Evolutionary conservation across 2,888 invertebrate genomes (phyloP).

Genomic region (Vesta saturnalis): DNA sequence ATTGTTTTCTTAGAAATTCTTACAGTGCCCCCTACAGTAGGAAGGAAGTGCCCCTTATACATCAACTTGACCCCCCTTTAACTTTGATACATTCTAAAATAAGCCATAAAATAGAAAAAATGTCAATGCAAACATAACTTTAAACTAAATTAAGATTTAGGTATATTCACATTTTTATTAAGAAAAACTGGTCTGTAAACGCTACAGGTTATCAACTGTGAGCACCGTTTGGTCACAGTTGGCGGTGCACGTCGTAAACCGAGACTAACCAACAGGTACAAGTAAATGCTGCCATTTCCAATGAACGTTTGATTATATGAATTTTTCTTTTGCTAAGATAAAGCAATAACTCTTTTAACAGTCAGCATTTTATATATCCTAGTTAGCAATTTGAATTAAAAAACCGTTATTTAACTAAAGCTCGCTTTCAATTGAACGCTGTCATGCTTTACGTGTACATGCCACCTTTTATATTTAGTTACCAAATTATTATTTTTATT

Average conservation of each 20-base stretch:
- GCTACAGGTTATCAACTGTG: constrained; percentile 60
- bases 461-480: not conserved
- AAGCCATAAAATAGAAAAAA: constrained; percentile 52
- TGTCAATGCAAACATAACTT: constrained; percentile 47
- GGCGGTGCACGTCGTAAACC: constrained; percentile 55
- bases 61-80: constrained; percentile 26
- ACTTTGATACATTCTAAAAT: constrained; percentile 43
- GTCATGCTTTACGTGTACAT: not conserved
- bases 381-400: constrained; percentile 2
- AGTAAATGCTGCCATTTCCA: constrained; percentile 56
- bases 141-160: constrained; percentile 49
- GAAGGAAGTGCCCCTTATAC: constrained; percentile 50
- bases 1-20: constrained; percentile 28
- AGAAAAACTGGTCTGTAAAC: constrained; percentile 55
- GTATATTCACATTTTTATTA: constrained; percentile 43
- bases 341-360: constrained; percentile 8
- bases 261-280: constrained; percentile 49
- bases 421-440: not conserved
- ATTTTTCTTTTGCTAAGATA: not conserved
- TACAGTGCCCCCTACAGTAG: constrained; percentile 50
- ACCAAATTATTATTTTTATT: constrained; percentile 9
- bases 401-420: not conserved
- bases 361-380: not conserved
- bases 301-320: constrained; percentile 52
- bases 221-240: constrained; percentile 52